These are phyloP conservation scores for Kradibia gibbosae DNA, from an alignment of 1,140 invertebrate genomes.

Conservation along the genomic window DNA sequence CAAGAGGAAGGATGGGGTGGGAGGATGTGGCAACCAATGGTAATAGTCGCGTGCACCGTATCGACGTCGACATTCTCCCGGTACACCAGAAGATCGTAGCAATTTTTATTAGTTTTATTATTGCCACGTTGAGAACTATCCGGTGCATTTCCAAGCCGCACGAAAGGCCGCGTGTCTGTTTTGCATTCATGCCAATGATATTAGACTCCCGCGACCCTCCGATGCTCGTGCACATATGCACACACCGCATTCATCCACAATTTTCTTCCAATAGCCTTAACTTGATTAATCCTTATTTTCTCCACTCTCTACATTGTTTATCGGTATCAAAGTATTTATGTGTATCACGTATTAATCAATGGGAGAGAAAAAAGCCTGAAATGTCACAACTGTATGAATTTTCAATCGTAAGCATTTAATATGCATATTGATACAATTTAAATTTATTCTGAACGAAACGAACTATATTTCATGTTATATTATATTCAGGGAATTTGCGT, in stretches of 20 bases:
- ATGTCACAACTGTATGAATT: no score
- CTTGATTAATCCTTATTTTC: constrained; percentile 3
- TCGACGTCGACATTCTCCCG: constrained; percentile 26
- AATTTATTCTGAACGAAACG: no score
- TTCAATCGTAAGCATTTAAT: no score
- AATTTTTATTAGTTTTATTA: constrained; percentile 51
- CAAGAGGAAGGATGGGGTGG: constrained; percentile 4
- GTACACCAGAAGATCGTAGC: constrained; percentile 17
- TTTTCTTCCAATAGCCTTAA: background rate
- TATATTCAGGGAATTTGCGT: no score
- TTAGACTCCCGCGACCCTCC: no score
- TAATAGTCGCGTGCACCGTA: background rate
- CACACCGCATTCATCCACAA: background rate
- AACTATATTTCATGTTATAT: no score
- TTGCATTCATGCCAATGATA: constrained; percentile 14
- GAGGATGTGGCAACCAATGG: background rate
- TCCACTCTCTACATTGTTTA: background rate
- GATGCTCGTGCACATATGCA: background rate
- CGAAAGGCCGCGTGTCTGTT: constrained; percentile 42
- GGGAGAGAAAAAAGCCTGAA: no score
- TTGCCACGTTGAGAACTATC: constrained; percentile 36
- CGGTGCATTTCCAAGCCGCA: constrained; percentile 25
- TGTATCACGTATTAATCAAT: no score
- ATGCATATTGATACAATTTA: no score
- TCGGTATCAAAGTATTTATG: background rate